Evolutionary conservation across 1,140 invertebrate genomes (phyloP).

Genomic region (Epicauta chinensis): DNA sequence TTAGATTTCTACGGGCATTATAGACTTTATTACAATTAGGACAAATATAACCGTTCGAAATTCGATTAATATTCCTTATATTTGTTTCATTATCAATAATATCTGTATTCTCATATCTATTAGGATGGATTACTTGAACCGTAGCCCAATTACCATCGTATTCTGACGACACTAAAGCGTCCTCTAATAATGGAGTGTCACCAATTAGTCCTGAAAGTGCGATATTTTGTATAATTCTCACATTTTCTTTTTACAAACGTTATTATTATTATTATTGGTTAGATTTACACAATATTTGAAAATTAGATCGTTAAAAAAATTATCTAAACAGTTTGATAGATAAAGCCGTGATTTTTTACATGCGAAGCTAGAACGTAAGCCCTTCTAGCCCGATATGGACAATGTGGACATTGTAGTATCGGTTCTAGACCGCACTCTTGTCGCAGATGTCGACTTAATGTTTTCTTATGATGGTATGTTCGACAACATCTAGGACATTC

Average conservation of each 20-base stretch:
- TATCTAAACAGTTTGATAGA: slow-evolving; percentile 15
- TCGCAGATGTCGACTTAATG: slow-evolving; percentile 50
- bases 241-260: neutral
- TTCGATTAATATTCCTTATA: neutral
- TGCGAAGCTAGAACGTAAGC: slow-evolving; percentile 35
- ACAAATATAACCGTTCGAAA: slow-evolving; percentile 21
- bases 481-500: slow-evolving; percentile 52
- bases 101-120: slow-evolving; percentile 1
- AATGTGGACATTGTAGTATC: slow-evolving; percentile 49
- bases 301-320: no score
- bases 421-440: slow-evolving; percentile 53
- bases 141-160: slow-evolving; percentile 21
- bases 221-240: no score
- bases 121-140: slow-evolving; percentile 31
- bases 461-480: slow-evolving; percentile 50
- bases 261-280: neutral
- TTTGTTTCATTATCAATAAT: slow-evolving; percentile 1
- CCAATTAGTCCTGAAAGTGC: slow-evolving; percentile 11
- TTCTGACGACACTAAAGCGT: slow-evolving; percentile 1
- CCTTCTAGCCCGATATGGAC: slow-evolving; percentile 36
- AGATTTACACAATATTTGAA: neutral
- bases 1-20: slow-evolving; percentile 47
- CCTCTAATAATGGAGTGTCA: slow-evolving; percentile 10
- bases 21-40: slow-evolving; percentile 42
- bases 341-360: slow-evolving; percentile 32